Base-by-base conservation (phyloP, 2,888 invertebrate species). In the Galeruca laticollis region DNA sequence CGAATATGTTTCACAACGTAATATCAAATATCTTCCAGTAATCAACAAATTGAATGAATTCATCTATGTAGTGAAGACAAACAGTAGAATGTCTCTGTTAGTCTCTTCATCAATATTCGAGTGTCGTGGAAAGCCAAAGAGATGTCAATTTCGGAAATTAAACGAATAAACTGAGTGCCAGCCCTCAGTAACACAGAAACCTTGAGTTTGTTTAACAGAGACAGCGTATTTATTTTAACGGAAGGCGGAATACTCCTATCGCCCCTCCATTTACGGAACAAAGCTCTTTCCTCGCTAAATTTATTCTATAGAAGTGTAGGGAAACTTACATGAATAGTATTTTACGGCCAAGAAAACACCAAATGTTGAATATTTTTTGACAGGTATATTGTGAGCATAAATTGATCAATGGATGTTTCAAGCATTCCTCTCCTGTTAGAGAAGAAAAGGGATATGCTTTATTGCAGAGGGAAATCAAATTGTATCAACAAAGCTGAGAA, bases 151-250 rank as follows among this genome's bases (percentile, higher is more conserved):
- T 65, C 56, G 54, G 56, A 63, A 69, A 65, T 65, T 65, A 56
- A 69, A 69, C 51, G 69, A 69, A 69, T 69, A 60, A 65, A 62
- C 65, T 54, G 47, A 69, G 60, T 54, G 60, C 60, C 60, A 43
- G 65, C 59, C 60, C 35, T 40, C 31, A 60, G 64, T 69, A 60
- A 65, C 54, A 69, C 65, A 69, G 63, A 69, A 59, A 64, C 56
- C 35, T 56, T 35, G 54, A 69, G 69, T 69, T 69, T 69, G 60
- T 69, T 65, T 60, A 65, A 65, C 56, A 65, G 54, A 64, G 60
- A 54, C 56, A 51, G 40, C 51, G 60, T 69, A 65, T 69, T 69
- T 65, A 69, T 65, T 65, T 60, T 65, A 65, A 65, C 52, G 18
- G 56, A 49, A 63, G 49, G 54, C 64, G 40, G 52, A 56, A 60